Conservation (phyloP, 2,797 vertebrate species). For the Chelon labrosus region DNA sequence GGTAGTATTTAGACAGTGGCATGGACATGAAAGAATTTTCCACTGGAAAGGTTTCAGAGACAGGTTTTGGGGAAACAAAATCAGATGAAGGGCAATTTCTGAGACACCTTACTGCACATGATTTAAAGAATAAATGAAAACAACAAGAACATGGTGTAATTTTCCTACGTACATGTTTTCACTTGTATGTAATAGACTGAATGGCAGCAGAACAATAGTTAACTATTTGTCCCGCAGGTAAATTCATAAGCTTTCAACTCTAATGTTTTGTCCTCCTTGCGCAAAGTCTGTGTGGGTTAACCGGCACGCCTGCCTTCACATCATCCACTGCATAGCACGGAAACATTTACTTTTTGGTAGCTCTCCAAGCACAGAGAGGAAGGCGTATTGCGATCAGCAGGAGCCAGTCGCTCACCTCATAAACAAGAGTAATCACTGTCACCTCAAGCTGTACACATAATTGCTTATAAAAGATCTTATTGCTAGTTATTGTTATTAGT, state of each 20-base stretch:
- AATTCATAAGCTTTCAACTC: slow-evolving; percentile 20
- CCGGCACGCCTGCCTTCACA: slow-evolving; percentile 34
- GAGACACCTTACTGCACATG: not conserved
- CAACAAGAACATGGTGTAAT: slow-evolving; percentile 3
- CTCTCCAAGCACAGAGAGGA: slow-evolving; percentile 39
- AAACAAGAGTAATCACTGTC: slow-evolving; percentile 61
- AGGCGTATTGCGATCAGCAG: slow-evolving; percentile 41
- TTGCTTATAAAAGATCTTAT: slow-evolving; percentile 31
- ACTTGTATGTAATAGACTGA: slow-evolving; percentile 28
- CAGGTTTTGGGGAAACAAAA: slow-evolving; percentile 28
- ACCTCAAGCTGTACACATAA: slow-evolving; percentile 45
- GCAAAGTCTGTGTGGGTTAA: slow-evolving; percentile 46
- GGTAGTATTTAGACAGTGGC: not conserved
- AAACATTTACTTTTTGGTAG: slow-evolving; percentile 39
- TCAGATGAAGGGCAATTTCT: slow-evolving; percentile 22
- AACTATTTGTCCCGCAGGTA: slow-evolving; percentile 37
- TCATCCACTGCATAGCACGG: slow-evolving; percentile 2
- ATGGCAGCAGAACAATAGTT: slow-evolving; percentile 22
- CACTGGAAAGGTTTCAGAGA: not conserved
- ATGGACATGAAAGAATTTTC: not conserved
- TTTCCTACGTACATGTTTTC: slow-evolving; percentile 28
- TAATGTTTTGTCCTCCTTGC: slow-evolving; percentile 30
- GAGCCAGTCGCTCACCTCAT: slow-evolving; percentile 62
- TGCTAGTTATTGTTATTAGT: slow-evolving; percentile 6
- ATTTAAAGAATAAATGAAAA: slow-evolving; percentile 18